A percentile compares a stretch with the other conserved stretches of the same genome.
Conservation (phyloP, 2,797 vertebrate species). For the Nothura maculosa region DNA sequence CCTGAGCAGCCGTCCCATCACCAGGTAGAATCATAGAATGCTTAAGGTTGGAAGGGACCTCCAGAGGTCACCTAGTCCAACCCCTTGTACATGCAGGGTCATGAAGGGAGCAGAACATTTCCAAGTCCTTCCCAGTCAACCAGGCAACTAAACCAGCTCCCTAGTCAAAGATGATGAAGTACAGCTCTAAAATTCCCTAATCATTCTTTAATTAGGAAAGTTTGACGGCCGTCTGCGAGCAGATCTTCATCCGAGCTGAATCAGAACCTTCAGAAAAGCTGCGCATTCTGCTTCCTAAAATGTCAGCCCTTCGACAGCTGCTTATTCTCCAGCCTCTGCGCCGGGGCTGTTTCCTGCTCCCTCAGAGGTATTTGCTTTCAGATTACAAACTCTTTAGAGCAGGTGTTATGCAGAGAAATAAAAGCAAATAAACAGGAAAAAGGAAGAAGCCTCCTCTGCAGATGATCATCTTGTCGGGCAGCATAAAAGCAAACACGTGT, state of each 20-base stretch:
- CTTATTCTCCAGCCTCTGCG: constrained; percentile 5
- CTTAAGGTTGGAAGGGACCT: too few species aligned
- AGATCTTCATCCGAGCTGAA: not conserved
- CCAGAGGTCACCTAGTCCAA: too few species aligned
- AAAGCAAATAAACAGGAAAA: constrained; percentile 22
- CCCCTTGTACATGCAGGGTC: too few species aligned
- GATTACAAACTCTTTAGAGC: constrained; percentile 49
- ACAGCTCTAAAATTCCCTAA: not conserved
- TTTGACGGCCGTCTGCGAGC: constrained; percentile 17
- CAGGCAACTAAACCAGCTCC: not conserved
- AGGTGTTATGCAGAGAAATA: constrained; percentile 56
- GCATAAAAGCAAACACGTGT: not conserved
- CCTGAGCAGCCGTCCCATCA: fast-evolving
- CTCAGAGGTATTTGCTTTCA: constrained; percentile 63
- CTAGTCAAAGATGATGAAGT: not conserved
- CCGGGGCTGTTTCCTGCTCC: constrained; percentile 38
- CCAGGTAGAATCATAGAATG: not conserved
- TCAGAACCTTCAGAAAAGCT: constrained; percentile 12
- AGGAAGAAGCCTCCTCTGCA: not conserved
- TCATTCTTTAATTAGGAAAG: constrained; percentile 8
- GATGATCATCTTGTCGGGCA: not conserved
- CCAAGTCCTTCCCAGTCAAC: not conserved
- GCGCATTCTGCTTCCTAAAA: not conserved
- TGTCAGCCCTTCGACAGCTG: constrained; percentile 56
- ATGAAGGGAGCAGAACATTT: not conserved